Base-by-base conservation (phyloP, 2,797 vertebrate genomes). In the Mallotus villosus region DNA sequence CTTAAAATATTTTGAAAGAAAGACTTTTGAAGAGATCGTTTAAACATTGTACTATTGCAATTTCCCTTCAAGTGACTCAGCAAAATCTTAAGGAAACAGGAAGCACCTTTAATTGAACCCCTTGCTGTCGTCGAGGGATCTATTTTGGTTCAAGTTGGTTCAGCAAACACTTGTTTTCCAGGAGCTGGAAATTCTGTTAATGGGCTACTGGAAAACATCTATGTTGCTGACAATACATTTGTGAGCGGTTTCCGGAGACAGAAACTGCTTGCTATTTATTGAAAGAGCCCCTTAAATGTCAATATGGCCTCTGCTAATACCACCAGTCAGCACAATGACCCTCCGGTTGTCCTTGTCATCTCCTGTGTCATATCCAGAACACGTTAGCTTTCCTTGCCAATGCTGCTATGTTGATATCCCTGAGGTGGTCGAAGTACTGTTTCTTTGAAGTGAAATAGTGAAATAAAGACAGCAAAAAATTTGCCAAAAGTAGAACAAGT, bases 331-430 rank as follows among this genome's bases (percentile, higher is more conserved):
- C 17, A 29, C 49, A 69, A 72, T 1, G 64, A 70, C 79, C 73
- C 72, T 57, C 72, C 82, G 74, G 77, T 80, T 78, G 75, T 63
- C 41, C 76, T 46, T 65, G 9, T n/a, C 63, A 5, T 46, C 21
- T 72, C 79, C 73, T 73, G 76, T 73, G 68, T 75, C 34, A 74
- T 51, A 55, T 58, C 71, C n/a, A 63, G 29, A 24, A 75, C 67
- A 79, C 75, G 71, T 72, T 70, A 51, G 66, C 71, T 77, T 73
- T 68, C 63, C 62, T 78, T 72, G 74, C 66, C 64, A 51, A 32
- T 63, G 73, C 51, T 76, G 72, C 12, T 73, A 32, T 61, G 49
- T 77, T 83, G 74, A 88, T 87, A 88, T 86, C 84, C 84, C 83
- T 24, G 34, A 49, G 71, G 83, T 67, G 60, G 60, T 71, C 32